Base-by-base conservation (phyloP, 2,113 vertebrate species). In the Trogon surrucura region DNA sequence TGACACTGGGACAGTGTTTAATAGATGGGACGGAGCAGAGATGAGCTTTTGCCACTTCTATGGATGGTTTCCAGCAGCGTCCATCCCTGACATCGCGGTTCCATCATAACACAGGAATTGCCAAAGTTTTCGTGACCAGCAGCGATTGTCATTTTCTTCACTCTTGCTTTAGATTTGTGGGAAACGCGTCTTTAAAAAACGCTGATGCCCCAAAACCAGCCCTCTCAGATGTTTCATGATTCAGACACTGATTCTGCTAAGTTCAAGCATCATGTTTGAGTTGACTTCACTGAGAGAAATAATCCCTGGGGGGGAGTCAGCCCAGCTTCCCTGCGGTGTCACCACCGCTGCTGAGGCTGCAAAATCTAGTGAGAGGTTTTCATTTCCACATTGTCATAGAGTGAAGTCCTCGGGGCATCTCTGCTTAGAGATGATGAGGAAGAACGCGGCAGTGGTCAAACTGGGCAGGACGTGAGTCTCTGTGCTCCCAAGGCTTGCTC, bases 1-100 rank as follows among this genome's bases (percentile, higher is more conserved):
- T 51, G 48, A 2, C 25, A 1, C 17, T 36, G 60, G 57, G 36
- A 7, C 18, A 51, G 2, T 56, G 41, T 27, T 22, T 1, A 14
- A 15, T 25, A 60, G 23, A 3, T 2, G 30, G 54, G 38, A 8
- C 12, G 4, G 6, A 30, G 72, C 23, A 16, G 34, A 74, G 57
- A 21, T 3, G 26, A 80, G 51, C 58, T 61, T 13, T 13, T 48
- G n/a, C 2, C 16, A 2, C 15, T 45, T 41, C 41, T 11, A 41
- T 41, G 74, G 64, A 23, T 1, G 9, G 30, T 19, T 48, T 23
- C 88, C 85, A 80, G 50, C 57, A 14, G 53, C 2, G n/a, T 6
- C 81, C 9, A 6, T 6, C 50, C 41, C 70, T 27, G 36, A 25
- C 0, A 0, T 7, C 30, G 23, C 60, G 16, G n/a, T 16, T 66